Evolutionary conservation across 2,113 vertebrate species (phyloP).

Genomic region (Neomonachus schauinslandi): DNA sequence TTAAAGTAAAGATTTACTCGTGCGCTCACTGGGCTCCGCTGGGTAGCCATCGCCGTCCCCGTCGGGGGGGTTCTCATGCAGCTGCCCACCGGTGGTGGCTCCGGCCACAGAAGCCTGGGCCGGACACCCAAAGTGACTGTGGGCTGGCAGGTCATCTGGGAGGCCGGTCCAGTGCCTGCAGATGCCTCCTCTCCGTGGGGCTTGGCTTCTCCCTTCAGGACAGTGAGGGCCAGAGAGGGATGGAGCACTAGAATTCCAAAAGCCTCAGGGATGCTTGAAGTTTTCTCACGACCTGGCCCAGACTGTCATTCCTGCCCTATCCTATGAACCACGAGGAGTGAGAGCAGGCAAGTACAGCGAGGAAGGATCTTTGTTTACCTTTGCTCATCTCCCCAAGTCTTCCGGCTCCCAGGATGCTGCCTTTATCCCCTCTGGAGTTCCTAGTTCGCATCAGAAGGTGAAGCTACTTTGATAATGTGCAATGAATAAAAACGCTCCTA

Average conservation of each 20-base stretch:
- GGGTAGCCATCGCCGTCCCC: too few relatives aligned
- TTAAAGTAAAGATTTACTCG: neutral
- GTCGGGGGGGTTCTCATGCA: neutral
- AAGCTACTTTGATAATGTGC: neutral
- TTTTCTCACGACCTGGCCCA: neutral
- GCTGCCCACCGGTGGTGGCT: neutral
- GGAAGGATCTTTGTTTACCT: neutral
- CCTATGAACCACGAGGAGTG: neutral
- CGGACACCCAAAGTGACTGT: neutral
- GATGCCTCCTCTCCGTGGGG: neutral
- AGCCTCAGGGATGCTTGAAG: neutral
- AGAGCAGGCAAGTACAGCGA: rapidly evolving
- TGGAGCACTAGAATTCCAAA: neutral
- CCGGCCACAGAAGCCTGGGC: neutral
- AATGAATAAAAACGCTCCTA: neutral
- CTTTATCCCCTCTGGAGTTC: neutral
- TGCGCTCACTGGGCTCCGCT: neutral
- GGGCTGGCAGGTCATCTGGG: neutral
- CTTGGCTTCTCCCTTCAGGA: neutral
- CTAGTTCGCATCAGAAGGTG: neutral
- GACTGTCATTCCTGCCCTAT: too few relatives aligned
- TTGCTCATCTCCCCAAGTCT: neutral
- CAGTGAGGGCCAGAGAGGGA: too few relatives aligned
- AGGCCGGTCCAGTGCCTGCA: neutral
- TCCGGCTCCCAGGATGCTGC: rapidly evolving